Evolutionary conservation across 2,888 invertebrate genomes (phyloP).

Genomic region (Aphodius sticticus): DNA sequence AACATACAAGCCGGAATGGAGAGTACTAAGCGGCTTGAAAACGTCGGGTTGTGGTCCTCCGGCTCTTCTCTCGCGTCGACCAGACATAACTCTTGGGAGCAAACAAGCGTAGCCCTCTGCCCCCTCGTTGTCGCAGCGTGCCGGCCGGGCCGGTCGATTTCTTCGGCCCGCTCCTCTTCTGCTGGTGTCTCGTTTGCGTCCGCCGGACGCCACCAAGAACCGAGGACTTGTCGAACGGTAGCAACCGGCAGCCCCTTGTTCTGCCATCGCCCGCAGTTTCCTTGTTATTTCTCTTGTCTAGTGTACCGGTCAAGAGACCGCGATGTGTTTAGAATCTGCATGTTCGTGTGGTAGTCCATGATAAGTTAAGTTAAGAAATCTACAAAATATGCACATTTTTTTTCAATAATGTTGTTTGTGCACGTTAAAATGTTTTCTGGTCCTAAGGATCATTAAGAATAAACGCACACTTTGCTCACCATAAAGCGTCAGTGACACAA

Average conservation of each 20-base stretch:
- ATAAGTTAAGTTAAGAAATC: too few species aligned
- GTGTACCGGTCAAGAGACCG: not conserved
- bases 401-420: too few species aligned
- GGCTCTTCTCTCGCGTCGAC: not conserved
- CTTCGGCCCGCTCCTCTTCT: not conserved
- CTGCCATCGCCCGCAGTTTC: not conserved
- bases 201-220: not conserved
- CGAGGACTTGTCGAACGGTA: not conserved
- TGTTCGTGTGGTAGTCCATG: too few species aligned
- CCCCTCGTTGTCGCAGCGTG: slow-evolving; percentile 1
- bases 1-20: not conserved
- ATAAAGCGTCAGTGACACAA: too few species aligned
- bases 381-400: too few species aligned
- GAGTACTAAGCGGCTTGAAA: slow-evolving; percentile 53
- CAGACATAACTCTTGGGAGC: slow-evolving; percentile 4
- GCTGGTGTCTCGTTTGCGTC: not conserved
- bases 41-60: slow-evolving; percentile 44
- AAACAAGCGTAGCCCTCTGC: not conserved
- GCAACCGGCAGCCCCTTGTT: slow-evolving; percentile 4
- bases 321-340: not conserved
- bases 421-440: too few species aligned
- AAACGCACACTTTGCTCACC: too few species aligned
- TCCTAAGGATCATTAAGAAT: too few species aligned
- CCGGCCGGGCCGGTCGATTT: not conserved
- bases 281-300: not conserved